Percentiles rank a stretch among this genome's conserved stretches.
Evolutionary conservation across 1,140 invertebrate genomes (phyloP).

Genomic region (Asbolus verrucosus): DNA sequence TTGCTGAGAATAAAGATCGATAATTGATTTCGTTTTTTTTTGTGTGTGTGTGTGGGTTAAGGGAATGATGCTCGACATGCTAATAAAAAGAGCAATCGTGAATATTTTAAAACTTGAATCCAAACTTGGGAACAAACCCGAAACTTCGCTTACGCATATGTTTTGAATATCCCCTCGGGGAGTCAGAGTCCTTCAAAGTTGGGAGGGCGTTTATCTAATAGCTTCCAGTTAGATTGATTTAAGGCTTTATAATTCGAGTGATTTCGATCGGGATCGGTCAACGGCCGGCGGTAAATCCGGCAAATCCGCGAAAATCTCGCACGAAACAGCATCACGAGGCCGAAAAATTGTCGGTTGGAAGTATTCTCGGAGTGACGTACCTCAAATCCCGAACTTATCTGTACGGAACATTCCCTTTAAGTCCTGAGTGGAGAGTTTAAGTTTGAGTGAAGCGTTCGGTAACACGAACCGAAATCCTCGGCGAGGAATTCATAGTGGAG

Average conservation of each 20-base stretch:
- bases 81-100: no score
- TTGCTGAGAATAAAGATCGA: no score
- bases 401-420: slow-evolving; percentile 9
- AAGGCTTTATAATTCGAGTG: neutral
- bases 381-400: slow-evolving; percentile 12
- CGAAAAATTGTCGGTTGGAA: neutral
- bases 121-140: no score
- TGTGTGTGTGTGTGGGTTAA: no score
- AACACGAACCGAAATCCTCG: slow-evolving; percentile 30
- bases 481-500: slow-evolving; percentile 23
- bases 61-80: no score
- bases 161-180: neutral
- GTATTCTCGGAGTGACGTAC: neutral
- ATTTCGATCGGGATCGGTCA: no score
- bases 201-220: neutral
- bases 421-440: slow-evolving; percentile 31
- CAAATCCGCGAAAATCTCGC: neutral
- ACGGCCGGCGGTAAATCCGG: neutral
- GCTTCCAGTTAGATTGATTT: slow-evolving; percentile 1
- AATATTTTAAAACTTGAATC: no score
- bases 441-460: slow-evolving; percentile 27
- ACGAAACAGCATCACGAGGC: neutral
- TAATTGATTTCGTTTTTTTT: no score
- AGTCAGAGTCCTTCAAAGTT: neutral
- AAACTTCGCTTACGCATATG: neutral